Base-by-base conservation (phyloP, 2,888 invertebrate species). In the Lochmaea crataegi region DNA sequence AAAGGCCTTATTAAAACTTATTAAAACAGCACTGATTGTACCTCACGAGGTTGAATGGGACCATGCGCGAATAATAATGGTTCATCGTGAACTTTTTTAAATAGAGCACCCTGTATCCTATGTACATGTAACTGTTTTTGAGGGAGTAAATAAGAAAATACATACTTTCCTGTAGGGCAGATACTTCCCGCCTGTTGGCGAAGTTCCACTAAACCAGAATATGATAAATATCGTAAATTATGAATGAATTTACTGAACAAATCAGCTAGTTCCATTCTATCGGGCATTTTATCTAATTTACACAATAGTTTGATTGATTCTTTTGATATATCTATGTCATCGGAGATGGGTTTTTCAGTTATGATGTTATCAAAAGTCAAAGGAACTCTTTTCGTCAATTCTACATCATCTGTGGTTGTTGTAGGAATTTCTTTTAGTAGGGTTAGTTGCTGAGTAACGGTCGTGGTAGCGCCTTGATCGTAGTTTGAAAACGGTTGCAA, bases 401-500 rank as follows among this genome's bases (percentile, higher is more conserved):
- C 85, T 87, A 87, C 87, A 60, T 88, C 89, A 88, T 89, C 86
- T 74, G 88, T 85, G 2, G 83, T 81, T 63, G 87, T 87, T 6
- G 87, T 87, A 65, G 87, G 88, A 0, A 88, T 84, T 81, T 94
- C 93, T 0, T 86, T 87, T 0, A 88, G 79, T 14, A 94, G 84
- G 9, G 86, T 84, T 74, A 94, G 86, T 66, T 88, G 88, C 67
- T 93, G 91, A 2, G 86, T 84, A 0, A 92, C 89, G 6, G 89
- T 91, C 5, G 94, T 93, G 81, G 92, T 90, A 0, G 93, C 94
- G 0, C 94, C 95, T 0, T 93, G 90, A 74, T 90, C 90, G 67
- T 89, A 90, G 72, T 93, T 93, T 0, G 94, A 94, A 82, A 96
- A 92, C 0, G 95, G 94, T 80, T 93, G 91, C 74, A 95, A 89